Evolutionary conservation across 1,140 invertebrate species (phyloP).

Genomic region (Musca vetustissima): DNA sequence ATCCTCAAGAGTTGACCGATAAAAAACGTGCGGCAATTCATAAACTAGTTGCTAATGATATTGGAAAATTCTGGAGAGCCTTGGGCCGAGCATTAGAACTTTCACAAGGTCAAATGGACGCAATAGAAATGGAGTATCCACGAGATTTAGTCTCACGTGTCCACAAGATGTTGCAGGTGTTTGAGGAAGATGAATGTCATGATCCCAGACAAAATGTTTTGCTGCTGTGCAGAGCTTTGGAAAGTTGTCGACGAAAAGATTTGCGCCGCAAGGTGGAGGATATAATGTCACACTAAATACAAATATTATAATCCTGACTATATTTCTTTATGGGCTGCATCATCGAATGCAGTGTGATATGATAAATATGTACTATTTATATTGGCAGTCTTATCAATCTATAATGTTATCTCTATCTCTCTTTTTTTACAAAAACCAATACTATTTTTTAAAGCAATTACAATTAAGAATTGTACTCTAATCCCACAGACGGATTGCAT

Average conservation of each 20-base stretch:
- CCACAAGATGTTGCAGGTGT: constrained; percentile 35
- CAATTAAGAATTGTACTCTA: too few relatives aligned
- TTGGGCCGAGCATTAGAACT: constrained; percentile 56
- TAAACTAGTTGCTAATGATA: constrained; percentile 43
- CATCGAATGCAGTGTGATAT: too few relatives aligned
- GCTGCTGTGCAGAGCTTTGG: constrained; percentile 39
- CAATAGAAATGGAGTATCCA: constrained; percentile 50
- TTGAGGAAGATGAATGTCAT: constrained; percentile 45
- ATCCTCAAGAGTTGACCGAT: constrained; percentile 31
- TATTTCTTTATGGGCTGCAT: too few relatives aligned
- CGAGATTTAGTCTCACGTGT: constrained; percentile 42
- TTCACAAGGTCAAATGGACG: constrained; percentile 57
- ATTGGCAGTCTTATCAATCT: too few relatives aligned
- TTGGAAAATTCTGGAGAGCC: constrained; percentile 60
- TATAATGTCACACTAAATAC: constrained; percentile 41
- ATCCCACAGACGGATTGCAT: too few relatives aligned
- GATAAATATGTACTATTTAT: too few relatives aligned
- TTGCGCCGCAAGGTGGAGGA: constrained; percentile 42
- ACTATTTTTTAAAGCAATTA: too few relatives aligned
- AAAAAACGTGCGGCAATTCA: constrained; percentile 41
- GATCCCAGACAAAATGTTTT: constrained; percentile 39
- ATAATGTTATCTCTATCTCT: too few relatives aligned
- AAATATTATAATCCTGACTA: too few relatives aligned
- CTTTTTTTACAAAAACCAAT: too few relatives aligned
- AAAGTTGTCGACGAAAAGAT: constrained; percentile 41